These are phyloP conservation scores for Mesoligia furuncula DNA, from an alignment of 2,888 invertebrate species.

Conservation along the genomic window DNA sequence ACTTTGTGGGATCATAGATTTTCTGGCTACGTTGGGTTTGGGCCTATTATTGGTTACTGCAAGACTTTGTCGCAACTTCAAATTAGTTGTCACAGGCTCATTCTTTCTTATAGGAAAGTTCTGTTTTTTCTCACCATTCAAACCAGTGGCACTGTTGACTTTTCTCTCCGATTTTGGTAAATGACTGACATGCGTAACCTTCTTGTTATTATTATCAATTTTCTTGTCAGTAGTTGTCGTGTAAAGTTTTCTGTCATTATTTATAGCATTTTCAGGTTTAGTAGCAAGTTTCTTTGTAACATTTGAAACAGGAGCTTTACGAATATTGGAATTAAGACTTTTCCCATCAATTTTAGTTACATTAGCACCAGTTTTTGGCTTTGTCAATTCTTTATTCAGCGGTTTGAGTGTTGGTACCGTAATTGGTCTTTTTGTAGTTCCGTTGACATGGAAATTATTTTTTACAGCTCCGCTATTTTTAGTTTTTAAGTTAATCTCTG, in stretches of 20 bases:
- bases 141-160: background rate
- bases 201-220: slow-evolving; percentile 5
- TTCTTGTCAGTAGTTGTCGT: slow-evolving; percentile 24
- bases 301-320: slow-evolving; percentile 35
- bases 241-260: slow-evolving; percentile 36
- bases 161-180: slow-evolving; percentile 36
- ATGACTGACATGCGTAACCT: slow-evolving; percentile 17
- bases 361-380: slow-evolving; percentile 49
- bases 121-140: slow-evolving; percentile 37
- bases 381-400: slow-evolving; percentile 37
- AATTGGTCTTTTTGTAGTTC: slow-evolving; percentile 67
- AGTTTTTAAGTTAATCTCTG: slow-evolving; percentile 50
- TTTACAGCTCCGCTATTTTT: slow-evolving; percentile 57
- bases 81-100: slow-evolving; percentile 18
- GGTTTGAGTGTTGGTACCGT: slow-evolving; percentile 63
- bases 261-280: slow-evolving; percentile 17
- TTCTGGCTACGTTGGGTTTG: slow-evolving; percentile 59
- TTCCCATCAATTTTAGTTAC: slow-evolving; percentile 27
- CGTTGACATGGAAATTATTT: slow-evolving; percentile 69
- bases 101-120: slow-evolving; percentile 38
- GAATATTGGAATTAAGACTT: slow-evolving; percentile 24
- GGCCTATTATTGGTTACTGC: slow-evolving; percentile 58
- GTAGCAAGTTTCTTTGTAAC: slow-evolving; percentile 23
- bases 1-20: slow-evolving; percentile 71
- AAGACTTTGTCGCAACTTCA: slow-evolving; percentile 65